Base-by-base conservation (phyloP, 2,113 vertebrate genomes). In the Salvelinus fontinalis region DNA sequence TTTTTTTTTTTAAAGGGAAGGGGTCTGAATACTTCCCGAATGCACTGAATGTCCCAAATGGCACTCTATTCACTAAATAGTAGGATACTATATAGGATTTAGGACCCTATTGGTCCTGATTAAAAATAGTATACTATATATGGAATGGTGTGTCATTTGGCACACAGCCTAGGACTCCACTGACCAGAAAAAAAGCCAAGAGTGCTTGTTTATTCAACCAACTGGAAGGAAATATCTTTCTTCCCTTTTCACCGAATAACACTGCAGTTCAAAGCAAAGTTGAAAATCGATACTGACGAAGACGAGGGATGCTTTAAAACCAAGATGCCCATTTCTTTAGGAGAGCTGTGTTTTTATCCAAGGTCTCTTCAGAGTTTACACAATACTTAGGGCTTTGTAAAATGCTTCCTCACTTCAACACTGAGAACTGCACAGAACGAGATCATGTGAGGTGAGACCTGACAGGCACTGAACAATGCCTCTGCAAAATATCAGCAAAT, bases 201-300 rank as follows among this genome's bases (percentile, higher is more conserved):
- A 18, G 29, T 26, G 39, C 20, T 24, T 68, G 29, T 68, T 54
- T 68, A 67, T 20, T 34, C 76, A 75, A 69, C 57, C 71, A 67
- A 82, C 70, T 82, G 60, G 67, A 48, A 77, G 78, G 71, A 79
- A 75, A 85, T 59, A 26, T 78, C 48, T 84, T 62, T 79, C 77
- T 57, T 75, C 39, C 39, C 39, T 44, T 76, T 49, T 73, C 75
- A 49, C 73, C 73, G 76, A 84, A 83, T 81, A 78, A 78, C 77
- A 76, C 75, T 75, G 78, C 4, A 54, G 16, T 54, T 54, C 39
- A 44, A 44, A 44, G 39, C 39, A 2, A 44, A 44, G 39, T 14
- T 76, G 65, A 83, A 83, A 87, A 87, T 89, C 84, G 79, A 89
- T 85, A 76, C 70, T 73, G 26, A 31, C 48, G 54, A 74, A 77